Evolutionary conservation across 2,888 invertebrate species (phyloP).

Genomic region (Xanthia icteritia): DNA sequence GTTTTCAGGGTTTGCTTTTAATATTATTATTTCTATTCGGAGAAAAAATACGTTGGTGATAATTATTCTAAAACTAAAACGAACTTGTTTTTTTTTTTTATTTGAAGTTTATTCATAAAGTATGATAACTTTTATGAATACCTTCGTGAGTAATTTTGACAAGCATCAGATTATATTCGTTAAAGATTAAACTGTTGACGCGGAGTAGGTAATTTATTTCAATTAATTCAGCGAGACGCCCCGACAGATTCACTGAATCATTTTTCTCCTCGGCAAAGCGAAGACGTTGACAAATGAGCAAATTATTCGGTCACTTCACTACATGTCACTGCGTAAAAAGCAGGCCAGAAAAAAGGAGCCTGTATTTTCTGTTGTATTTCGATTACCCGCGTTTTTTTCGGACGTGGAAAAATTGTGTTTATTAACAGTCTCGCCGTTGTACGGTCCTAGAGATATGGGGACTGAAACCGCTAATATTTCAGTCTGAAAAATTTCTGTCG

Average conservation of each 20-base stretch:
- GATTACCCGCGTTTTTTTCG: slow-evolving; percentile 65
- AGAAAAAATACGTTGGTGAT: not conserved
- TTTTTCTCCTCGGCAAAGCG: slow-evolving; percentile 85
- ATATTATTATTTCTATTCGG: slow-evolving; percentile 3
- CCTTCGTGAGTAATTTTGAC: slow-evolving; percentile 74
- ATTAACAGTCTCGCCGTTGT: slow-evolving; percentile 76
- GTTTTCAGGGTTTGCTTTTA: slow-evolving; percentile 10
- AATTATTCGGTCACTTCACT: slow-evolving; percentile 87
- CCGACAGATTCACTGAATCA: slow-evolving; percentile 88
- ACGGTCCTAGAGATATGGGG: slow-evolving; percentile 77
- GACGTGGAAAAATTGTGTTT: slow-evolving; percentile 76
- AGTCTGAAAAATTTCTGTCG: slow-evolving; percentile 82
- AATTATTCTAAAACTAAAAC: not conserved
- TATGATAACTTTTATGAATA: slow-evolving; percentile 14
- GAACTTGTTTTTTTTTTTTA: not conserved
- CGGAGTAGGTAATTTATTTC: slow-evolving; percentile 85
- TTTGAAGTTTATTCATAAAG: not conserved
- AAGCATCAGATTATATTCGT: slow-evolving; percentile 76
- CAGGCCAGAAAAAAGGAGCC: slow-evolving; percentile 58
- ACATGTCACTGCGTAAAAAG: slow-evolving; percentile 73
- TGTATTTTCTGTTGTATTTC: slow-evolving; percentile 66
- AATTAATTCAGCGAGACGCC: slow-evolving; percentile 87
- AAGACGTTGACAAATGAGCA: slow-evolving; percentile 87
- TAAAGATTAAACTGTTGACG: slow-evolving; percentile 82
- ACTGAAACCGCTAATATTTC: slow-evolving; percentile 83